Evolutionary conservation across 2,797 vertebrate genomes (phyloP).

Genomic region (Heliangelus exortis): DNA sequence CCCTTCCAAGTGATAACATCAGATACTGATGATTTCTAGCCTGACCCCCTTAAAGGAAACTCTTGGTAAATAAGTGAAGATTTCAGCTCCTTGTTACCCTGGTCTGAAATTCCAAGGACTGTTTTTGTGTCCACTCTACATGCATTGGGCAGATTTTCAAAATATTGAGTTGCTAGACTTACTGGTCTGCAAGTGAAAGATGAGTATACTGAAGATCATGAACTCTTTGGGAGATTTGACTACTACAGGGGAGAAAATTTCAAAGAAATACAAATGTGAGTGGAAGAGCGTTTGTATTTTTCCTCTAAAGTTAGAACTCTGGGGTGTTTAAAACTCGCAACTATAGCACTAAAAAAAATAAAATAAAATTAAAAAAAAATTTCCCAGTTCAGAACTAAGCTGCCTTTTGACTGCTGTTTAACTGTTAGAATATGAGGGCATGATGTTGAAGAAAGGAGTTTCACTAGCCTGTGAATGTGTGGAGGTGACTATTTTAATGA

Average conservation of each 20-base stretch:
- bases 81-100: conserved; percentile 28
- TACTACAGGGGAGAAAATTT: conserved; percentile 24
- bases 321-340: conserved; percentile 47
- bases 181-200: conserved; percentile 53
- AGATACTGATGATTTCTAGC: conserved; percentile 8
- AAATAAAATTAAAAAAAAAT: conserved; percentile 14
- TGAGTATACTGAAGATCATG: not conserved
- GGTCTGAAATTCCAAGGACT: conserved; percentile 39
- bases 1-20: conserved; percentile 50
- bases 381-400: conserved; percentile 59
- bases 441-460: conserved; percentile 69
- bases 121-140: conserved; percentile 8
- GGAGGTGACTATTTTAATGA: conserved; percentile 75
- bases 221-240: conserved; percentile 22
- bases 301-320: not conserved
- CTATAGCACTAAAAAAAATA: conserved; percentile 54
- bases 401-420: conserved; percentile 67
- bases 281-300: not conserved
- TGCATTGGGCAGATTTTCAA: conserved; percentile 46
- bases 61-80: conserved; percentile 48
- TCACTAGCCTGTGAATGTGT: conserved; percentile 75
- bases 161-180: conserved; percentile 65
- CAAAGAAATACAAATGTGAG: not conserved
- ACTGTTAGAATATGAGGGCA: conserved; percentile 68
- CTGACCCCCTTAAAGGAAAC: not conserved